A percentile compares a stretch with the other conserved stretches of the same genome.
Evolutionary conservation across 2,888 invertebrate genomes (phyloP).

Genomic region (Galerucella calmariensis): DNA sequence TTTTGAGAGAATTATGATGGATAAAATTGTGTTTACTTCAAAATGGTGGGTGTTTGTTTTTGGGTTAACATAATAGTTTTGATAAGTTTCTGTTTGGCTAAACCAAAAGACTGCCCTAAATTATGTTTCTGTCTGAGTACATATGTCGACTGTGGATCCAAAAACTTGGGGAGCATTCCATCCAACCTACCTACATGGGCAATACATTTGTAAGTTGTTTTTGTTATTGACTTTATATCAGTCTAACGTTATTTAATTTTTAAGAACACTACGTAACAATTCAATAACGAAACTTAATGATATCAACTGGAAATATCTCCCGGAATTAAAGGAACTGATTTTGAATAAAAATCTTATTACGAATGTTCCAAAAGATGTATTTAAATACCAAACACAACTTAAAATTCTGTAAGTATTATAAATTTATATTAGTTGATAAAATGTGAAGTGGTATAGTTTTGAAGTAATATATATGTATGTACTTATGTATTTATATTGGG

Average conservation of each 20-base stretch:
- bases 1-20: slow-evolving; percentile 57
- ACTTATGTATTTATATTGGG: too few relatives aligned
- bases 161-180: slow-evolving; percentile 77
- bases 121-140: slow-evolving; percentile 79
- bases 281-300: slow-evolving; percentile 77
- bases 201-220: slow-evolving; percentile 74
- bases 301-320: slow-evolving; percentile 78
- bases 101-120: slow-evolving; percentile 70
- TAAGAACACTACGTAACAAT: slow-evolving; percentile 78
- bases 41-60: slow-evolving; percentile 66
- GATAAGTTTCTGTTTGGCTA: slow-evolving; percentile 48
- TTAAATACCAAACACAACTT: slow-evolving; percentile 75
- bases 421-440: neutral
- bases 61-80: slow-evolving; percentile 53
- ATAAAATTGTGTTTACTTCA: slow-evolving; percentile 61
- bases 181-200: slow-evolving; percentile 80
- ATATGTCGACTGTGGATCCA: slow-evolving; percentile 81
- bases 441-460: too few relatives aligned
- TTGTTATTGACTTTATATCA: slow-evolving; percentile 49
- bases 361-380: slow-evolving; percentile 78
- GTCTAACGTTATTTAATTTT: slow-evolving; percentile 51
- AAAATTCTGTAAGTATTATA: slow-evolving; percentile 74
- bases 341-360: slow-evolving; percentile 82
- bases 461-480: too few relatives aligned
- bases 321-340: slow-evolving; percentile 78